phyloP scores from a whole-genome alignment of 2,113 vertebrate species.

The Rhegmatorhina hoffmannsi region DNA sequence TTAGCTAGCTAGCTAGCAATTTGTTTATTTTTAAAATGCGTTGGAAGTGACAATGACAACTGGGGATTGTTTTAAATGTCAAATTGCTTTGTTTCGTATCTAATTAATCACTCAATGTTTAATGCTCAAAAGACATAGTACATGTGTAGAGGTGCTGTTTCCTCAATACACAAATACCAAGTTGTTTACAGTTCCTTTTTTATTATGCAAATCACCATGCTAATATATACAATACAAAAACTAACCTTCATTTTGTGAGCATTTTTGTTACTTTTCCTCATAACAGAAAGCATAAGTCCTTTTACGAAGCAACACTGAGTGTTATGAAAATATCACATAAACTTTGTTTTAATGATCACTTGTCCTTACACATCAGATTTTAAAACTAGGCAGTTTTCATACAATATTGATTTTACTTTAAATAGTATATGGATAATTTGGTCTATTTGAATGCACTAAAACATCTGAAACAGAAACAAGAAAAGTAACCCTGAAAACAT shows the following conservation, averaged over 20 bases:
- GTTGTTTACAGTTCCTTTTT: background rate
- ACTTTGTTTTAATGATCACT: background rate
- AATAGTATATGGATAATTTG: background rate
- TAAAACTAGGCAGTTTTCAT: background rate
- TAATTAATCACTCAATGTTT: constrained; percentile 17
- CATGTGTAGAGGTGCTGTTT: background rate
- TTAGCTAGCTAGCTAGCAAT: constrained; percentile 9
- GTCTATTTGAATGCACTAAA: background rate
- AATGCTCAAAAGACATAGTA: background rate
- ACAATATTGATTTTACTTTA: background rate
- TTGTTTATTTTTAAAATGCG: constrained; percentile 30
- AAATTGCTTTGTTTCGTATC: background rate
- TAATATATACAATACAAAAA: background rate
- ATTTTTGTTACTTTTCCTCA: background rate
- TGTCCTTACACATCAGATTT: background rate
- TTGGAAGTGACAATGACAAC: background rate
- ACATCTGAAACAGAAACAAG: background rate
- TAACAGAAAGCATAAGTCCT: background rate
- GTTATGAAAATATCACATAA: background rate
- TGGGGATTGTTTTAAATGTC: constrained; percentile 16
- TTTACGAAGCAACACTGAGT: background rate
- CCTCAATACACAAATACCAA: background rate
- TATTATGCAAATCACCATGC: background rate
- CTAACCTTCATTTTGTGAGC: background rate
- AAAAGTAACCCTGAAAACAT: background rate